A percentile compares a stretch with the other conserved stretches of the same genome.
Evolutionary conservation across 1,140 invertebrate genomes (phyloP).

Genomic region (Neodiprion virginianus): DNA sequence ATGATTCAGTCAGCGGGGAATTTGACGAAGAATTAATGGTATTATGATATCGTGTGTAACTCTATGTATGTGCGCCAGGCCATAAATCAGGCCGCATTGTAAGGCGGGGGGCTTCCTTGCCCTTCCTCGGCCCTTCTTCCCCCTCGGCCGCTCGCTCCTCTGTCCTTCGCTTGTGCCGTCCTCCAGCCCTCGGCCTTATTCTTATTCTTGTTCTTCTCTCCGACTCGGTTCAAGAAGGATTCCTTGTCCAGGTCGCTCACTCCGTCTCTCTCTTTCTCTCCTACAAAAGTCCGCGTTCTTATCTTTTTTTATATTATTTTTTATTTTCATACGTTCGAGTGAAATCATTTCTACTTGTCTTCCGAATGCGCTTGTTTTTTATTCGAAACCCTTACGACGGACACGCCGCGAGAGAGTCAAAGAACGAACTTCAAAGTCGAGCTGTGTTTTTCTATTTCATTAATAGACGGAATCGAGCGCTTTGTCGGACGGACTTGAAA

Average conservation of each 20-base stretch:
- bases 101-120: constrained; percentile 39
- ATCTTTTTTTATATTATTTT: constrained; percentile 24
- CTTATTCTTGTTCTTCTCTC: constrained; percentile 19
- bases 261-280: constrained; percentile 13
- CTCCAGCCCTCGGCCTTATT: constrained; percentile 40
- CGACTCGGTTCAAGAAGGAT: background rate
- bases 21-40: constrained; percentile 65
- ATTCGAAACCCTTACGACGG: too few species aligned
- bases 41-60: constrained; percentile 65
- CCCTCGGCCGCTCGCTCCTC: background rate
- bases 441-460: too few species aligned
- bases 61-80: constrained; percentile 58
- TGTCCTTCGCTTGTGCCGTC: background rate
- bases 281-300: constrained; percentile 21
- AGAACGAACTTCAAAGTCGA: too few species aligned
- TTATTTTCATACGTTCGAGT: too few species aligned
- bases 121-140: background rate
- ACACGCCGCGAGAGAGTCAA: too few species aligned
- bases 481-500: too few species aligned
- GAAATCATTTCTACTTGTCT: too few species aligned
- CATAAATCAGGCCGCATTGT: constrained; percentile 62
- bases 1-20: constrained; percentile 64
- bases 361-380: too few species aligned
- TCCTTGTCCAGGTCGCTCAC: constrained; percentile 10
- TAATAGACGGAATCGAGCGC: too few species aligned